A percentile compares a stretch with the other conserved stretches of the same genome.
Conservation (phyloP, 2,888 invertebrate genomes). For the Drosophila anomelani region DNA sequence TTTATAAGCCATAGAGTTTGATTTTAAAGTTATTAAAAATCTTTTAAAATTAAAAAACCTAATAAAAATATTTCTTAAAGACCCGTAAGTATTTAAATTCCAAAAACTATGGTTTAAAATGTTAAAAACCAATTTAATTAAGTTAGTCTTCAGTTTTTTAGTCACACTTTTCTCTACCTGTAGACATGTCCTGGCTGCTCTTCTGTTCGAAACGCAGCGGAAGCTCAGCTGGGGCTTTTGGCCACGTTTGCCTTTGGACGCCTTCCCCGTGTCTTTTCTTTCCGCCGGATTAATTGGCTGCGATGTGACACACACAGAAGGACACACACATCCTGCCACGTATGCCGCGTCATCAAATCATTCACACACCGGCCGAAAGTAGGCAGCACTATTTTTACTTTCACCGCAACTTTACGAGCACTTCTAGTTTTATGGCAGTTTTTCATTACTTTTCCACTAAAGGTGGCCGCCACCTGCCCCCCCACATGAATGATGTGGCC, state of each 20-base stretch:
- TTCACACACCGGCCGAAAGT: conserved; percentile 45
- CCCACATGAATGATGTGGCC: conserved; percentile 42
- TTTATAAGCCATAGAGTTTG: too few relatives aligned
- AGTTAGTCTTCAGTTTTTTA: not conserved
- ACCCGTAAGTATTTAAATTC: not conserved
- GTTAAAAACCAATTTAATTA: too few relatives aligned
- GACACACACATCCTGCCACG: conserved; percentile 2
- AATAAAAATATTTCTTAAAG: too few relatives aligned
- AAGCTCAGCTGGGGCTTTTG: conserved; percentile 29
- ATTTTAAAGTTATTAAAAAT: not conserved
- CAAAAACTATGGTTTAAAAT: too few relatives aligned
- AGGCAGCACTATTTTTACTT: conserved; percentile 28
- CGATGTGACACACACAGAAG: conserved; percentile 57
- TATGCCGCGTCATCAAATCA: conserved; percentile 47
- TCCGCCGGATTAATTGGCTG: conserved; percentile 71
- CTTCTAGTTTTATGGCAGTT: conserved; percentile 43
- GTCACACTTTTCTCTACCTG: conserved; percentile 25
- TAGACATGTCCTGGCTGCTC: conserved; percentile 41
- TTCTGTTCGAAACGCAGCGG: conserved; percentile 1
- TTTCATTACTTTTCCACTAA: conserved; percentile 44
- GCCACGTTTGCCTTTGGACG: conserved; percentile 30
- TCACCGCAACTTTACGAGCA: conserved; percentile 36
- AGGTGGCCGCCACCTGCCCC: not conserved
- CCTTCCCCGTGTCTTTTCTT: conserved; percentile 49
- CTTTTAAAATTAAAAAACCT: not conserved